These are phyloP conservation scores for Dinomys branickii DNA, from an alignment of 2,113 vertebrate species.

Conservation along the genomic window DNA sequence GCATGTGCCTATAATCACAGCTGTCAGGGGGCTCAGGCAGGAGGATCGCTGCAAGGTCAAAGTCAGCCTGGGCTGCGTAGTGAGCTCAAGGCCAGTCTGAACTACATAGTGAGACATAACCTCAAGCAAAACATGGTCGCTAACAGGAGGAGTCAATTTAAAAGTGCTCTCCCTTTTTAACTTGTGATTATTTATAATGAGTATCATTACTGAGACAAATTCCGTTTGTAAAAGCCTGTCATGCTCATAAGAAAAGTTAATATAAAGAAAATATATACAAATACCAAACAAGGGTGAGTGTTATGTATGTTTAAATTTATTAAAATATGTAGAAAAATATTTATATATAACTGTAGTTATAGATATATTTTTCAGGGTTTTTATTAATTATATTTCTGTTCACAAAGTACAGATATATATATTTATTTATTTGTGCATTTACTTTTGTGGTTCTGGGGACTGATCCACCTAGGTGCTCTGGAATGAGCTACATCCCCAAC, in stretches of 20 bases:
- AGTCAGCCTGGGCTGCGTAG: background rate
- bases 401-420: background rate
- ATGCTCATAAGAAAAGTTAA: constrained; percentile 46
- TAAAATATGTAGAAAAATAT: constrained; percentile 10
- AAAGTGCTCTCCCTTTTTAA: constrained; percentile 9
- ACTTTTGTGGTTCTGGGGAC: background rate
- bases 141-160: constrained; percentile 36
- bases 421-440: background rate
- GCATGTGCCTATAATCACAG: background rate
- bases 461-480: background rate
- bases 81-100: no score
- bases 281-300: background rate
- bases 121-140: background rate
- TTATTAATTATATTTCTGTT: constrained; percentile 44
- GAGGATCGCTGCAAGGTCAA: background rate
- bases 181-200: background rate
- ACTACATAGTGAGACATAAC: background rate
- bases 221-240: constrained; percentile 20
- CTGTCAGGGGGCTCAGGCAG: background rate
- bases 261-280: constrained; percentile 38
- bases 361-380: background rate
- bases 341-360: constrained; percentile 5
- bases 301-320: constrained; percentile 30
- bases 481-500: background rate
- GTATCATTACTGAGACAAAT: constrained; percentile 11